Percentiles rank a stretch among this genome's conserved stretches.
Conservation (phyloP, 1,140 invertebrate species). For the Campodea augens region DNA sequence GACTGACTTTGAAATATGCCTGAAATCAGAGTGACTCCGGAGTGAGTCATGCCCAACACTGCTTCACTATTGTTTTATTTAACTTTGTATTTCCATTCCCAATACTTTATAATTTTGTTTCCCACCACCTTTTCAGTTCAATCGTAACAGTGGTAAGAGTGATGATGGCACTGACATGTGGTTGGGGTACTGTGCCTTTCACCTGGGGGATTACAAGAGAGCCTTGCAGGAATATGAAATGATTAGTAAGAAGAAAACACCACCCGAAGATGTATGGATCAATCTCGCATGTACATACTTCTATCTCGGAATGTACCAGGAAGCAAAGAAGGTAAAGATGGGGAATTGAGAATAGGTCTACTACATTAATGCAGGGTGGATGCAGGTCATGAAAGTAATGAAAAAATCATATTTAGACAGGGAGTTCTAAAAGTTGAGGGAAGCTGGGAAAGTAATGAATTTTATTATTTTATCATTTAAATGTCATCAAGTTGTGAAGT, state of each 20-base stretch:
- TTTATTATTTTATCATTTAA: too few species aligned
- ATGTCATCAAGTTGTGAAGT: too few species aligned
- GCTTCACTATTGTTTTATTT: too few species aligned
- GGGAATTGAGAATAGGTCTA: too few species aligned
- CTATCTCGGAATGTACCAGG: constrained; percentile 68
- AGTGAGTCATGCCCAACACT: too few species aligned
- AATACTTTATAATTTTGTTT: too few species aligned
- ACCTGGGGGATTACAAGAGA: constrained; percentile 79
- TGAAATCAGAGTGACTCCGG: too few species aligned
- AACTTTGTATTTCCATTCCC: too few species aligned
- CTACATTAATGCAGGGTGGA: too few species aligned
- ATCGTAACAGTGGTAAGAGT: constrained; percentile 31
- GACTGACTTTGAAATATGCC: too few species aligned
- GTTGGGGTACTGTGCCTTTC: constrained; percentile 88
- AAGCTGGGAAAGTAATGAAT: too few species aligned
- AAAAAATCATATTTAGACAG: neutral
- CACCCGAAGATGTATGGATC: constrained; percentile 30
- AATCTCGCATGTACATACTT: constrained; percentile 91
- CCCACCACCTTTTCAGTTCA: constrained; percentile 30
- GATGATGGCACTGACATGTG: constrained; percentile 51
- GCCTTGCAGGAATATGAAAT: constrained; percentile 54
- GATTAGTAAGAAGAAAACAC: constrained; percentile 24
- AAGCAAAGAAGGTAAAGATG: constrained; percentile 33
- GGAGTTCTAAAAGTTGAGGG: too few species aligned
- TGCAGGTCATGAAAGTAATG: neutral